Percentiles rank a stretch among this genome's conserved stretches.
phyloP scores from a whole-genome alignment of 2,797 vertebrate genomes.

The Microctenopoma lineatum region DNA sequence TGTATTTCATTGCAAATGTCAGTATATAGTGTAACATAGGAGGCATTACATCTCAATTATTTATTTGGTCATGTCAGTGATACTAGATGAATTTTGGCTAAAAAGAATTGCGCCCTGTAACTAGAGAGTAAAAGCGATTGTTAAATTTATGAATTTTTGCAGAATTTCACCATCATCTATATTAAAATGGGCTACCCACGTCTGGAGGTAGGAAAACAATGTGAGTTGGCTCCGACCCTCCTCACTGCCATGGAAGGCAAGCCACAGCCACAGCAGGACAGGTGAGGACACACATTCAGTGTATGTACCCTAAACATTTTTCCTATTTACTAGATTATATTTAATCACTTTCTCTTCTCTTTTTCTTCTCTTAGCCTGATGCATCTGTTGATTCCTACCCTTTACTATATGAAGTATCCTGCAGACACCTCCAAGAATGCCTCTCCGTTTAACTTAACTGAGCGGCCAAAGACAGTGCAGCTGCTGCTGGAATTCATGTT shows the following conservation, averaged over 20 bases:
- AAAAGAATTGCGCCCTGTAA: neutral
- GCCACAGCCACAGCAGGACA: constrained; percentile 97
- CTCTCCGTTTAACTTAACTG: constrained; percentile 92
- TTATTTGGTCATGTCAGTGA: neutral
- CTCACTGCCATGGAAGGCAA: constrained; percentile 99
- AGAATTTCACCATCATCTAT: constrained; percentile 99
- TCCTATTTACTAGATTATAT: neutral
- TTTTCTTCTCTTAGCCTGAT: constrained; percentile 90
- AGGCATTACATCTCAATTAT: too few relatives aligned
- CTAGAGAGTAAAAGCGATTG: neutral
- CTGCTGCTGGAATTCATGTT: constrained; percentile 98
- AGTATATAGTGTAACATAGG: neutral
- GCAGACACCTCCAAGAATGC: constrained; percentile 88
- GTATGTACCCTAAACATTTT: neutral
- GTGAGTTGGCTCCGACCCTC: constrained; percentile 95
- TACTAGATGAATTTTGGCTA: neutral
- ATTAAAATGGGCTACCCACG: constrained; percentile 99
- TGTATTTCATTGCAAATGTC: neutral
- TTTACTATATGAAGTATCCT: constrained; percentile 98
- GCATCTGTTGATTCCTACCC: constrained; percentile 97
- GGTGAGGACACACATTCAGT: constrained; percentile 76
- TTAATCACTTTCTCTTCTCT: constrained; percentile 21
- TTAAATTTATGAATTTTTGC: constrained; percentile 16
- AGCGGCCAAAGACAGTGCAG: constrained; percentile 98
- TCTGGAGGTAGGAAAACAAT: constrained; percentile 94